Base-by-base conservation (phyloP, 2,888 invertebrate genomes). In the Parnassius orleans region DNA sequence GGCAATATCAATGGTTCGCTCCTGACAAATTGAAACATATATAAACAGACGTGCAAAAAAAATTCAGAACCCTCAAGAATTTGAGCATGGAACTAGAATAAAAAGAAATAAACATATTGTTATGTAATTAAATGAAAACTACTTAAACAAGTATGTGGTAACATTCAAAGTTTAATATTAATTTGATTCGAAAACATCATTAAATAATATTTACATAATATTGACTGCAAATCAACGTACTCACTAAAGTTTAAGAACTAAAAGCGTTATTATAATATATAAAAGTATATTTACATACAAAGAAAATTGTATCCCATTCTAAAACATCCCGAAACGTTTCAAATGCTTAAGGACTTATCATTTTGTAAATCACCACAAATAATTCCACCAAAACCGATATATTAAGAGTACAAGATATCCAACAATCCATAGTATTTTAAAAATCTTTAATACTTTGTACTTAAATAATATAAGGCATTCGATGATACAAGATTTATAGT, bases 181-280 rank as follows among this genome's bases (percentile, higher is more conserved):
- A 74, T 69, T 71, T 71, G 72, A 70, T 70, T 76, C 72, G 77
- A 76, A 75, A 77, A 79, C 73, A 76, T 69, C 73, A 70, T 76
- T 78, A 85, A 83, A 80, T 81, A 81, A 84, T 89, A 89, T 90
- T 84, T 88, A 90, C 89, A 89, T 77, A 80, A 77, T 80, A 81
- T 81, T 80, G 81, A 68, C 77, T 75, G 77, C 78, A 83, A 82
- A 79, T 74, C 72, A 74, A 68, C 78, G 79, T 69, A 76, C 71
- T 73, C 78, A 78, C 73, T 78, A 60, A 53, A 33, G 42, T 7
- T 42, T 59, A 55, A 59, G 42, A 58, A 56, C 59, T 56, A 59
- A 33, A 62, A 60, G 55, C 63, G 54, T 54, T 58, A 58, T 54
- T 58, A 58, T 51, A 58, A 61, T 58, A 63, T 52, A 51, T n/a